Evolutionary conservation across 2,888 invertebrate species (phyloP).

Genomic region (Ennomos fuscantarius): DNA sequence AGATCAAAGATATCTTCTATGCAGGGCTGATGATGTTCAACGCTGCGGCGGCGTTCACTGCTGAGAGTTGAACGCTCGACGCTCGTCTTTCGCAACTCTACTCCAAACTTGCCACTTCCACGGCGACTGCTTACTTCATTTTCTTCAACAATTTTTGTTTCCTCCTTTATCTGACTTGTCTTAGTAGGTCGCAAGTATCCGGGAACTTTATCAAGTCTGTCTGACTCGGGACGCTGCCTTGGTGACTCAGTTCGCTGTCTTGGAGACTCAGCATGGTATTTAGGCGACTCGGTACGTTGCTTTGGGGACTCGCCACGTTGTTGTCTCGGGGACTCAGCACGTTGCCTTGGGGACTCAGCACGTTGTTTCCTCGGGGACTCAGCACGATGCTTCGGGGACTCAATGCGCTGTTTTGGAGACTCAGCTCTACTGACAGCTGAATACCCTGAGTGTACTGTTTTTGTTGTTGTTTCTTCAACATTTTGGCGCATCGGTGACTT

Average conservation of each 20-base stretch:
- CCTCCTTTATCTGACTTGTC: slow-evolving; percentile 72
- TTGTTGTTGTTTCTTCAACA: slow-evolving; percentile 53
- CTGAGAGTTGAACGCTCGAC: slow-evolving; percentile 77
- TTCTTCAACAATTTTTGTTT: slow-evolving; percentile 63
- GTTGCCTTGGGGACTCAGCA: slow-evolving; percentile 42
- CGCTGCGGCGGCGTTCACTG: slow-evolving; percentile 76
- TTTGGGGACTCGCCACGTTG: slow-evolving; percentile 58
- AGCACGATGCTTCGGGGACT: slow-evolving; percentile 54
- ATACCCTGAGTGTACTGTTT: slow-evolving; percentile 52
- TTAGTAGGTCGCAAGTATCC: slow-evolving; percentile 71
- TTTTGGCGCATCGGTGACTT: slow-evolving; percentile 59
- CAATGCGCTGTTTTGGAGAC: slow-evolving; percentile 56
- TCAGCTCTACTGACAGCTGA: slow-evolving; percentile 55
- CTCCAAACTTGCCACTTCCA: slow-evolving; percentile 88
- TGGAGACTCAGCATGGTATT: slow-evolving; percentile 58
- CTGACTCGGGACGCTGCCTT: slow-evolving; percentile 48
- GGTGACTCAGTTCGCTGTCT: slow-evolving; percentile 56
- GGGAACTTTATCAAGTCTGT: slow-evolving; percentile 64
- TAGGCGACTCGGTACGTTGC: slow-evolving; percentile 54
- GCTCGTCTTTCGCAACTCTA: slow-evolving; percentile 86
- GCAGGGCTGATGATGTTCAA: slow-evolving; percentile 82
- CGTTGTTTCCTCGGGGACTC: slow-evolving; percentile 55
- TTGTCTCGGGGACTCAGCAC: slow-evolving; percentile 41
- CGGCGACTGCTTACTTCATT: slow-evolving; percentile 78
- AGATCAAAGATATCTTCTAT: slow-evolving; percentile 91